phyloP scores from a whole-genome alignment of 1,140 invertebrate genomes.

The Megalopta genalis region DNA sequence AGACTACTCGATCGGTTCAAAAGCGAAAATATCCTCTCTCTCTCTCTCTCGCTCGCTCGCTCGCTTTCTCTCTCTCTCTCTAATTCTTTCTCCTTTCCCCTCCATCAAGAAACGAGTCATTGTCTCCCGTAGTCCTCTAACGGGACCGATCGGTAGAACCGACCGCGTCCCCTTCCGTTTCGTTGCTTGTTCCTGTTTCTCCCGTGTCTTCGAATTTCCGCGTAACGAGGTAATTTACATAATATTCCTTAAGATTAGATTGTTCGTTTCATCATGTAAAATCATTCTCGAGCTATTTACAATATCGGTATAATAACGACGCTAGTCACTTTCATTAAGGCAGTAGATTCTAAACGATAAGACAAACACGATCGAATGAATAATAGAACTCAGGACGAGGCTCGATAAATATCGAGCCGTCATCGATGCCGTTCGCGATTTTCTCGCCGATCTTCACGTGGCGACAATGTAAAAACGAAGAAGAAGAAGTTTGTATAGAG shows the following conservation, averaged over 20 bases:
- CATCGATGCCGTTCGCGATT: too few relatives aligned
- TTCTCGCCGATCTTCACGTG: slow-evolving; percentile 23
- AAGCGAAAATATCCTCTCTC: background rate
- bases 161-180: background rate
- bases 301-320: slow-evolving; percentile 17
- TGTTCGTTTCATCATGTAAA: background rate
- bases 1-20: background rate
- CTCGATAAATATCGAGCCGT: background rate
- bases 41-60: too few relatives aligned
- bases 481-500: background rate
- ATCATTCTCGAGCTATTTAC: slow-evolving; percentile 19
- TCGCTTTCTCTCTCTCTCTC: too few relatives aligned
- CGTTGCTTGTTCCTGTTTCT: background rate
- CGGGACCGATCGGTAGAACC: too few relatives aligned
- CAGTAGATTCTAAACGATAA: slow-evolving; percentile 13
- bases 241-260: background rate
- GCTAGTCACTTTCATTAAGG: slow-evolving; percentile 21
- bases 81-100: too few relatives aligned
- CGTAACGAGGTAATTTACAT: background rate
- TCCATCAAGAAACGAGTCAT: too few relatives aligned
- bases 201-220: background rate
- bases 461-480: slow-evolving; percentile 17
- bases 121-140: too few relatives aligned
- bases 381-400: background rate
- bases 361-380: background rate